Base-by-base conservation (phyloP, 2,888 invertebrate species). In the Norana najaformis region DNA sequence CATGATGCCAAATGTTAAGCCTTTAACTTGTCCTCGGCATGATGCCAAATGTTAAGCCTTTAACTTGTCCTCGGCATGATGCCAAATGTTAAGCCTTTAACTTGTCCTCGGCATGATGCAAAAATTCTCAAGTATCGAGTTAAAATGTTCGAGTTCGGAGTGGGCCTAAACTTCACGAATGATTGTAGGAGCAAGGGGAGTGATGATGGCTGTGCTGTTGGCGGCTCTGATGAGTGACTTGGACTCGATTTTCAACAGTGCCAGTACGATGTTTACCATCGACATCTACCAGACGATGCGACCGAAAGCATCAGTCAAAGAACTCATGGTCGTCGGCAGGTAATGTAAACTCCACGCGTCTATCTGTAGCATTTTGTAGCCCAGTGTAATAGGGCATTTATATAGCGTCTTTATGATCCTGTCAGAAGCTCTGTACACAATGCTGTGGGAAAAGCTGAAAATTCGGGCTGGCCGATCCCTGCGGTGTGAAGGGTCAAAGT, bases 191-290 rank as follows among this genome's bases (percentile, higher is more conserved):
- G 90, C 94, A 30, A 92, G 93, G 30, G 95, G 95, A 1, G 89
- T 95, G 41, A 94, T 95, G 94, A 94, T 96, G 93, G 95, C 96
- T 11, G 96, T 96, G 37, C 96, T 96, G 95, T 93, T 96, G 92
- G 95, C 96, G 18, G 96, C 96, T 0, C 93, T 96, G 30, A 95
- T 96, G 95, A 95, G 95, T 92, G 95, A 95, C 91, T 93, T 96
- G 36, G 95, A 95, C 47, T 96, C 96, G 47, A 95, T 96, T 89
- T 96, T 96, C 93, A 96, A 96, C 93, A 95, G 95, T 38, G 95
- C 95, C 90, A 94, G 93, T 91, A 94, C 95, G 11, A 92, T 94
- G 88, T 94, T 94, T 91, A 94, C 94, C 34, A 93, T 94, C 34
- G 94, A 94, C 89, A 93, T 94, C 39, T 94, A 93, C 94, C 94